These are phyloP conservation scores for Gryon sp. DNA, from an alignment of 1,140 invertebrate genomes.

Conservation along the genomic window DNA sequence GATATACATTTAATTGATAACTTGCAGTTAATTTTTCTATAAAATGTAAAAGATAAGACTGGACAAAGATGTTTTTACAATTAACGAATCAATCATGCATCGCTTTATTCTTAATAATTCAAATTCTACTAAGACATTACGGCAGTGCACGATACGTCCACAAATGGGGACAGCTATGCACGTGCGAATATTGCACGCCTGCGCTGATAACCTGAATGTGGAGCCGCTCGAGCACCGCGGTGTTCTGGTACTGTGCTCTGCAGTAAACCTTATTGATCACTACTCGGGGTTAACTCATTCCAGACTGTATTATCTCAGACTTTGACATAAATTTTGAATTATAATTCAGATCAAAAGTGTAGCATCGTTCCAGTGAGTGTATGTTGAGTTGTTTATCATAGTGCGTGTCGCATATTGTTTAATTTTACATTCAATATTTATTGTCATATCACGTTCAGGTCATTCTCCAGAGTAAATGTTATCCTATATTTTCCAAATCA, in stretches of 20 bases:
- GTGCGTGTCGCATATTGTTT: slow-evolving; percentile 10
- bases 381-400: too few species aligned
- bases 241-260: slow-evolving; percentile 50
- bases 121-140: not conserved
- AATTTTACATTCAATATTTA: too few species aligned
- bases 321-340: slow-evolving; percentile 21
- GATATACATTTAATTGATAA: too few species aligned
- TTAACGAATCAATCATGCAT: too few species aligned
- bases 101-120: too few species aligned
- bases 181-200: slow-evolving; percentile 51
- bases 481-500: too few species aligned
- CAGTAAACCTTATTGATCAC: slow-evolving; percentile 63
- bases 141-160: slow-evolving; percentile 5
- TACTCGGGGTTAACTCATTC: slow-evolving; percentile 41
- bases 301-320: slow-evolving; percentile 23
- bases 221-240: slow-evolving; percentile 51
- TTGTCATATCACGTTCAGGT: too few species aligned
- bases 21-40: too few species aligned
- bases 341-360: not conserved
- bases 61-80: too few species aligned
- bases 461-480: too few species aligned
- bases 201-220: slow-evolving; percentile 50
- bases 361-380: slow-evolving; percentile 18
- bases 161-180: slow-evolving; percentile 40
- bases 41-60: too few species aligned